Conservation (phyloP, 2,797 vertebrate species). For the Pterois miles region DNA sequence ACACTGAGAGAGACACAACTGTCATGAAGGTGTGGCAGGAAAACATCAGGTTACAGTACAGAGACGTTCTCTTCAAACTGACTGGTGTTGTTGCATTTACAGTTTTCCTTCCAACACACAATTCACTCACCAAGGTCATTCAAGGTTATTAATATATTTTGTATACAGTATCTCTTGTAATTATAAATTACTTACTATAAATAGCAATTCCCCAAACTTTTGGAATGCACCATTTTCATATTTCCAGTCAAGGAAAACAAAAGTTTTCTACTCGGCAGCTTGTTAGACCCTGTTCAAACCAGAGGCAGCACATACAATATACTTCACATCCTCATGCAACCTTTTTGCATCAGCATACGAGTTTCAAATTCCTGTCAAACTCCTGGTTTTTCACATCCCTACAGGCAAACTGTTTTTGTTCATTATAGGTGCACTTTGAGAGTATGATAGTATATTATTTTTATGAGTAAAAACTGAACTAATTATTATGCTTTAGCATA, state of each 20-base stretch:
- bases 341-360: background rate
- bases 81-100: background rate
- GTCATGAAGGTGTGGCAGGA: background rate
- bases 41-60: background rate
- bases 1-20: background rate
- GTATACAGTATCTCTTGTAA: background rate
- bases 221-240: background rate
- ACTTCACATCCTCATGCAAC: background rate
- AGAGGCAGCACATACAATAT: background rate
- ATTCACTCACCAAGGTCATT: background rate
- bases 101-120: background rate
- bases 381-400: background rate
- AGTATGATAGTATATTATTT: background rate
- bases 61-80: background rate
- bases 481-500: background rate
- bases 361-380: background rate
- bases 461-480: background rate
- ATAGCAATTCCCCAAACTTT: background rate
- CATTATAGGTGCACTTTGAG: background rate
- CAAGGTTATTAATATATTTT: background rate
- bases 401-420: background rate
- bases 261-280: slow-evolving; percentile 12
- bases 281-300: slow-evolving; percentile 11
- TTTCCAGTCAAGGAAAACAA: background rate
- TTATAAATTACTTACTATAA: background rate